Percentiles rank a stretch among this genome's conserved stretches.
phyloP scores from a whole-genome alignment of 2,113 vertebrate genomes.

The Pimephales promelas region DNA sequence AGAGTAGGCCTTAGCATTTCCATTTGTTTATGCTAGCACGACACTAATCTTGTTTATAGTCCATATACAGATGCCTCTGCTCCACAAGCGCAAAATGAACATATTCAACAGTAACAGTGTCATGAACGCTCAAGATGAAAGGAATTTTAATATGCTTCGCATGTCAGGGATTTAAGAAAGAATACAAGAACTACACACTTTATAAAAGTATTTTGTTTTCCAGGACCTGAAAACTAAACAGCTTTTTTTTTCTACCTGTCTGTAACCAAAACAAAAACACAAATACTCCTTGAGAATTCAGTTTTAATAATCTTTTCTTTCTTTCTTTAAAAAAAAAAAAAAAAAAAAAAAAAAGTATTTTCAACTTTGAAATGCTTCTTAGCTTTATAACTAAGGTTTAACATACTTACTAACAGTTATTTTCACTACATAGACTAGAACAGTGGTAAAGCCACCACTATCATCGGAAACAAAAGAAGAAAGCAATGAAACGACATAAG shows the following conservation, averaged over 20 bases:
- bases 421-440: not conserved
- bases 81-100: not conserved
- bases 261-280: not conserved
- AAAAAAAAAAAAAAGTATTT: not conserved
- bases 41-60: slow-evolving; percentile 54
- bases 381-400: no score
- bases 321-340: not conserved
- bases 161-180: slow-evolving; percentile 25
- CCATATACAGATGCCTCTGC: slow-evolving; percentile 29
- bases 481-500: not conserved
- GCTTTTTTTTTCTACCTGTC: not conserved
- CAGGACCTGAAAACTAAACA: not conserved
- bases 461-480: not conserved
- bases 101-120: slow-evolving; percentile 32
- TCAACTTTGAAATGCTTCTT: not conserved
- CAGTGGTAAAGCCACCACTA: not conserved
- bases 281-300: not conserved
- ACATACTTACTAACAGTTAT: not conserved
- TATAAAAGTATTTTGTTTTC: not conserved
- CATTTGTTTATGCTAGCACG: slow-evolving; percentile 34
- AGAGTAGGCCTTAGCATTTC: slow-evolving; percentile 49
- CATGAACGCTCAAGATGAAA: slow-evolving; percentile 31
- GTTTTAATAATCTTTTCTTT: not conserved
- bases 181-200: not conserved
- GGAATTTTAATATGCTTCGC: slow-evolving; percentile 6